A percentile compares a stretch with the other conserved stretches of the same genome.
Evolutionary conservation across 2,113 vertebrate species (phyloP).

Genomic region (Entelurus aequoreus): DNA sequence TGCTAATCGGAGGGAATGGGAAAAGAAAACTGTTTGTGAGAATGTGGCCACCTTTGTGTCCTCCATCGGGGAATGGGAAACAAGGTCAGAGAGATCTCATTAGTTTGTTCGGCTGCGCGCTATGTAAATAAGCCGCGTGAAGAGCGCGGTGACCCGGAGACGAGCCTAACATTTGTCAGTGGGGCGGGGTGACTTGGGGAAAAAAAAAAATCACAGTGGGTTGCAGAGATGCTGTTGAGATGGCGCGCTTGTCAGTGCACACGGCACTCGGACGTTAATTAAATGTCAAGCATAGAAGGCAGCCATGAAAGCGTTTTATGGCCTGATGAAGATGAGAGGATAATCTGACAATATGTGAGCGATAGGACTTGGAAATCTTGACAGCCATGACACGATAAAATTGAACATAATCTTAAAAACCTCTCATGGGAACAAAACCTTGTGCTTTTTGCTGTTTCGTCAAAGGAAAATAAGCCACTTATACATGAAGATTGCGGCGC

Average conservation of each 20-base stretch:
- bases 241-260: constrained; percentile 39
- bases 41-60: constrained; percentile 43
- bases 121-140: constrained; percentile 39
- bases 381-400: constrained; percentile 6
- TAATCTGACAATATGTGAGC: constrained; percentile 33
- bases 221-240: constrained; percentile 40
- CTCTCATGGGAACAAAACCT: neutral
- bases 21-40: constrained; percentile 34
- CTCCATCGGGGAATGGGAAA: constrained; percentile 32
- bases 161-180: constrained; percentile 22
- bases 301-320: constrained; percentile 31
- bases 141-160: constrained; percentile 16
- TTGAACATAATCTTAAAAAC: constrained; percentile 4
- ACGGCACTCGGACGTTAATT: constrained; percentile 52
- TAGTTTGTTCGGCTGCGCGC: constrained; percentile 21
- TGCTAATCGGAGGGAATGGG: constrained; percentile 48
- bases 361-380: constrained; percentile 21
- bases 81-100: constrained; percentile 43
- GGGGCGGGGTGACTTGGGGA: constrained; percentile 15
- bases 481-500: no score
- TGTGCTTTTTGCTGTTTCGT: neutral
- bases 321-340: constrained; percentile 28
- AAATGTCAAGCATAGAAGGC: constrained; percentile 45
- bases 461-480: neutral
- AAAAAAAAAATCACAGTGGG: constrained; percentile 28